Percentiles rank a stretch among this genome's conserved stretches.
These are phyloP conservation scores for Lomographa bimaculata DNA, from an alignment of 2,888 invertebrate genomes.

Conservation along the genomic window DNA sequence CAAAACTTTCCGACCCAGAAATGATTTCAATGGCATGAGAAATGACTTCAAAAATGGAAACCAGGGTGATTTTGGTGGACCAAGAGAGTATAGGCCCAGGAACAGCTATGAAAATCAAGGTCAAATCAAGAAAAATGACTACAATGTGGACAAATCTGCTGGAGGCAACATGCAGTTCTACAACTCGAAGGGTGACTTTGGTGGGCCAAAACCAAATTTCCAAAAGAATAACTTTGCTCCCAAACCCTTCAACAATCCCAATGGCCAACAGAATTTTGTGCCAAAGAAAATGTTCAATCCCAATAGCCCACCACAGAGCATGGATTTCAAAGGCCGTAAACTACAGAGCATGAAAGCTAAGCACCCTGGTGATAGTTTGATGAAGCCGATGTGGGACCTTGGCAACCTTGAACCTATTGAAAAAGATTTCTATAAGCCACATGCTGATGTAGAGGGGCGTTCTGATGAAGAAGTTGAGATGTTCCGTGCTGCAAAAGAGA, in stretches of 20 bases:
- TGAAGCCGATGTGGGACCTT: conserved; percentile 94
- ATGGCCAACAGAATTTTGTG: conserved; percentile 60
- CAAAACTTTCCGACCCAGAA: conserved; percentile 76
- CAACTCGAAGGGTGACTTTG: conserved; percentile 73
- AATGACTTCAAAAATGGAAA: conserved; percentile 71
- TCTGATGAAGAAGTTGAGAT: conserved; percentile 89
- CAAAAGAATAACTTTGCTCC: conserved; percentile 69
- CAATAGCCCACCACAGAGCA: conserved; percentile 57
- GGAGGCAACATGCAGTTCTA: conserved; percentile 74
- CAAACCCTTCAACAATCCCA: conserved; percentile 64
- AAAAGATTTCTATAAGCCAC: conserved; percentile 96
- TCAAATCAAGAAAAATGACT: conserved; percentile 65
- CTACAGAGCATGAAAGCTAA: conserved; percentile 86
- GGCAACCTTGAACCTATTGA: conserved; percentile 90
- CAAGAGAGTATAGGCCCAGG: conserved; percentile 71
- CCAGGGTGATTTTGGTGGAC: conserved; percentile 75
- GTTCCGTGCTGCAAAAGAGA: conserved; percentile 91
- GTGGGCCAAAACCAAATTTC: conserved; percentile 71
- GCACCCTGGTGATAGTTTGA: conserved; percentile 87
- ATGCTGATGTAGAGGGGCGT: conserved; percentile 87
- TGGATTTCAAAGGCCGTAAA: conserved; percentile 78
- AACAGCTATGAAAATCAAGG: conserved; percentile 68
- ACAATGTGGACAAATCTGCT: conserved; percentile 61
- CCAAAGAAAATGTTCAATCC: conserved; percentile 67
- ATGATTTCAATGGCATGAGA: conserved; percentile 76